Base-by-base conservation (phyloP, 2,113 vertebrate species). In the Axis porcinus region DNA sequence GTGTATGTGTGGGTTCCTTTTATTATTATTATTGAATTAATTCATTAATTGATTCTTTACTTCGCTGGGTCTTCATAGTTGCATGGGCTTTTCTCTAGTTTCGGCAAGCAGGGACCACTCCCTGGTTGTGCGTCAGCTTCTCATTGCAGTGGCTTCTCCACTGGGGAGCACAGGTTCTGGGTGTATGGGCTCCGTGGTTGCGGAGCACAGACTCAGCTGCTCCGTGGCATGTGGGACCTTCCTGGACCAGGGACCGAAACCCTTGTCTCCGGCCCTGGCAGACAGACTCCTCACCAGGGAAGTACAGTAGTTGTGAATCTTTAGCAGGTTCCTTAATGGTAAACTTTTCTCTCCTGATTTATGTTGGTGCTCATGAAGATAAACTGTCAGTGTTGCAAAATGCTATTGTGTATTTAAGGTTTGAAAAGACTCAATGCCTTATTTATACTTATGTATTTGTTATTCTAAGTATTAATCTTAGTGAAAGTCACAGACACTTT, bases 341-440 rank as follows among this genome's bases (percentile, higher is more conserved):
- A 43, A 76, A 76, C 70, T 30, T 86, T 86, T 74, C 25, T 82
- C 7, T 36, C 36, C 28, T 23, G 5, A 47, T 50, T 57, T n/a
- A 47, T 81, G 70, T 25, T 64, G 47, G 10, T 95, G 23, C n/a
- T 95, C 17, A 55, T 30, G 40, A 86, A 64, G 57, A 50, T 64
- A 64, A 86, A 76, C 86, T 91, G 52, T 54, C 36, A 85, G 33
- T 86, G 45, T 54, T 95, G 57, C 36, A 55, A 36, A 86, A 70
- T 64, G 58, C 40, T 81, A 67, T 30, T 54, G 19, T 50, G 54
- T 4, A 58, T 47, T 74, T 83, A 58, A 82, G 55, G 36, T 92
- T 74, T 88, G 54, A 82, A 47, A 91, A 88, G 43, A 83, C 60
- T 82, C 58, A n/a, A 7, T 74, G 52, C 19, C 43, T 87, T 92